Evolutionary conservation across 2,797 vertebrate genomes (phyloP).

Genomic region (Chromis chromis): DNA sequence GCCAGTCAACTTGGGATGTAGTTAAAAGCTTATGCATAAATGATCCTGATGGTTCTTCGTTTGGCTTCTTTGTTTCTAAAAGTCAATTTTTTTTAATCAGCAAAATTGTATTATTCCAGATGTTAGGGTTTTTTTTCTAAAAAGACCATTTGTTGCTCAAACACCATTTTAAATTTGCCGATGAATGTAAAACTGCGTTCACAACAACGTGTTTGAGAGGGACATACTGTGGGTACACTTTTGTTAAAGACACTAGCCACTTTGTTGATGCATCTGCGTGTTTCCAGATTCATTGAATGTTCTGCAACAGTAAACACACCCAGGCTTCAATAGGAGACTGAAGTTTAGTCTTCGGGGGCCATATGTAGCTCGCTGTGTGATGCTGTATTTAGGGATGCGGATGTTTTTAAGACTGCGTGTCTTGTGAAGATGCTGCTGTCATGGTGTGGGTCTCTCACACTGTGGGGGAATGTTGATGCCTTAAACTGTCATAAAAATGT

Average conservation of each 20-base stretch:
- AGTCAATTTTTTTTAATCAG: constrained; percentile 20
- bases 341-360: constrained; percentile 52
- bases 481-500: constrained; percentile 63
- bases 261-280: constrained; percentile 60
- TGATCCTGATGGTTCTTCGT: constrained; percentile 33
- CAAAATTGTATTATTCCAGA: constrained; percentile 44
- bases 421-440: constrained; percentile 64
- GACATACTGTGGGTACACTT: constrained; percentile 56
- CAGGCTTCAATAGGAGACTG: constrained; percentile 34
- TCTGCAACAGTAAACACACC: constrained; percentile 50
- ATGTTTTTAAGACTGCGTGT: constrained; percentile 51
- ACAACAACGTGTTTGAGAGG: constrained; percentile 46
- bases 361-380: constrained; percentile 58
- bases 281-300: constrained; percentile 60
- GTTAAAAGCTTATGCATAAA: constrained; percentile 28
- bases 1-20: constrained; percentile 40
- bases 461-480: constrained; percentile 46
- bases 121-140: constrained; percentile 22
- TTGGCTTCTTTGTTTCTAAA: constrained; percentile 49
- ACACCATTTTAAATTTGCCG: constrained; percentile 54
- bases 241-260: constrained; percentile 69
- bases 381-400: constrained; percentile 50
- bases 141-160: constrained; percentile 32
- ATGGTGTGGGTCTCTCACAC: constrained; percentile 48
- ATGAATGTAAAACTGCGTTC: constrained; percentile 66